phyloP scores from a whole-genome alignment of 2,113 vertebrate species.

The Pongo abelii region DNA sequence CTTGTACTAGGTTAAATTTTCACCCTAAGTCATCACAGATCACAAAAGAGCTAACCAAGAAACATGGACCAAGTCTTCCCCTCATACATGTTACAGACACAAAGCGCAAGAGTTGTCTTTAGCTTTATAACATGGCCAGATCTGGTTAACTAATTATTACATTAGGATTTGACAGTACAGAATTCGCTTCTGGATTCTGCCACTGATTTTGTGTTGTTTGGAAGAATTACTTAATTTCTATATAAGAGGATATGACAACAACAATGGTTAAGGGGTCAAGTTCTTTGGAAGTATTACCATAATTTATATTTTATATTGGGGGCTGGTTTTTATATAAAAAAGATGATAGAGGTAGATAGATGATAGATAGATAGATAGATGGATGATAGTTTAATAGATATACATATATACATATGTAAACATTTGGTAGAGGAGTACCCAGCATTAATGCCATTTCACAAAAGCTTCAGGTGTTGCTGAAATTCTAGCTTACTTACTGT shows the following conservation, averaged over 20 bases:
- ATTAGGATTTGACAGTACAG: background rate
- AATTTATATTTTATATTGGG: background rate
- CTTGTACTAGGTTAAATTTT: background rate
- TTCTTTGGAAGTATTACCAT: background rate
- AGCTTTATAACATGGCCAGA: background rate
- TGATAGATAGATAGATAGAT: background rate
- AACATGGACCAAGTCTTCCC: background rate
- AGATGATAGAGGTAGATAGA: background rate
- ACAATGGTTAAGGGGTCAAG: background rate
- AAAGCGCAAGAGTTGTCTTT: background rate
- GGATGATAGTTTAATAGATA: background rate
- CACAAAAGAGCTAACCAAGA: background rate
- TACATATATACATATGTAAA: too few relatives aligned
- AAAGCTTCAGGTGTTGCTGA: background rate
- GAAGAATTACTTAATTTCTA: background rate
- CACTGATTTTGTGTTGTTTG: slow-evolving; percentile 8
- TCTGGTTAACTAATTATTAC: background rate
- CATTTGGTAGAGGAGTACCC: background rate
- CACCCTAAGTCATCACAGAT: background rate
- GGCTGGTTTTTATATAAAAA: background rate
- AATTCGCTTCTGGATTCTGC: background rate
- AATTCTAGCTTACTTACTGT: background rate
- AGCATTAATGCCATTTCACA: background rate
- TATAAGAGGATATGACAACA: background rate
- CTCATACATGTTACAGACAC: background rate